Base-by-base conservation (phyloP, 2,113 vertebrate genomes). In the Cyanoderma ruficeps region DNA sequence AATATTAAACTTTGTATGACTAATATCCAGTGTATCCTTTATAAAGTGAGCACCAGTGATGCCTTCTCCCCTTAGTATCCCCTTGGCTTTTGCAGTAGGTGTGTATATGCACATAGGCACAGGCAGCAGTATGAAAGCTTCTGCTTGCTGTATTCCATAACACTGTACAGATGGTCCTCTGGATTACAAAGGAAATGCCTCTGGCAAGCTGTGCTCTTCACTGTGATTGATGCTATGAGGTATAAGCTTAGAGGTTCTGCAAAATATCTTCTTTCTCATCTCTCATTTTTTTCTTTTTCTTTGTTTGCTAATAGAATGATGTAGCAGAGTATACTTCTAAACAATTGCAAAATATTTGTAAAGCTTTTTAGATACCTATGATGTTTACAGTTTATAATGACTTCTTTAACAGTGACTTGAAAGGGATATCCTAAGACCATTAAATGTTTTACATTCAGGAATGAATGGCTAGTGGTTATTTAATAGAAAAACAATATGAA, bases 181-280 rank as follows among this genome's bases (percentile, higher is more conserved):
- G 77, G 94, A 94, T 95, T 77, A 94, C 70, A 88, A 93, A 95
- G 82, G 50, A 95, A 96, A 95, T 93, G 94, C 96, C 85, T 94
- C 70, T 95, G 92, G 92, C 96, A 94, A 94, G 41, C 78, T 35
- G 24, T 76, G 57, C 88, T 97, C 65, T 91, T 93, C 74, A n/a
- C 53, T 69, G 53, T 85, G 79, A 93, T 90, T 94, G 92, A 95
- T 95, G 67, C 82, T 85, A 68, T 76, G 57, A 95, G 57, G 53
- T 90, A 72, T 72, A 85, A 72, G 15, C 53, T 76, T 90, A 77
- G 31, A 64, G 31, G 59, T 93, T 88, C 88, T 94, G 67, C 63
- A 95, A 60, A 90, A 76, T 61, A 61, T 50, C 59, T 84, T 60
- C 33, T 85, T 64, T 56, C 55, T 93, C 42, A 59, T 81, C 9